Percentiles rank a stretch among this genome's conserved stretches.
These are phyloP conservation scores for Cyanistes caeruleus DNA, from an alignment of 2,113 vertebrate species.

Conservation along the genomic window DNA sequence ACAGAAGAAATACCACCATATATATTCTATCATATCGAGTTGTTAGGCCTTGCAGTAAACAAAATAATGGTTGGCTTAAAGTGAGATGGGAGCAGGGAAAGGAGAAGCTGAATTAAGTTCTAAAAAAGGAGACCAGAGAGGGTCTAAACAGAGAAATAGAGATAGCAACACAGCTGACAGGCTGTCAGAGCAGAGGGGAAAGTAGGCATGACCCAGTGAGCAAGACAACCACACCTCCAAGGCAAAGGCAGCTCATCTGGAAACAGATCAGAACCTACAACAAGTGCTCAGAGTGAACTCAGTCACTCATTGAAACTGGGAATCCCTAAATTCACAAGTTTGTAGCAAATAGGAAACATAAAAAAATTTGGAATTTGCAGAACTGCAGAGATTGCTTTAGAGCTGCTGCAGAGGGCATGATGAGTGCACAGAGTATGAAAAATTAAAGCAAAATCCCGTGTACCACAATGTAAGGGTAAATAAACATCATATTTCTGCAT, in stretches of 20 bases:
- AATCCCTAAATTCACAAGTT: conserved; percentile 11
- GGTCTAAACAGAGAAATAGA: conserved; percentile 3
- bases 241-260: background rate
- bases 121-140: background rate
- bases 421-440: background rate
- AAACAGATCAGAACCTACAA: conserved; percentile 6
- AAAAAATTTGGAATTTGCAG: background rate
- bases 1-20: background rate
- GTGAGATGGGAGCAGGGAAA: background rate
- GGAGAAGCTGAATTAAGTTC: background rate
- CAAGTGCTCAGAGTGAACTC: background rate
- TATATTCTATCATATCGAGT: background rate
- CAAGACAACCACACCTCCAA: background rate
- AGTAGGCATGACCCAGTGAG: background rate
- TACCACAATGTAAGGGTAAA: background rate
- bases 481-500: background rate
- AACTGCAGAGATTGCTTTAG: background rate
- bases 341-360: background rate
- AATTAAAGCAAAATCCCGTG: background rate
- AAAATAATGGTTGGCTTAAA: background rate
- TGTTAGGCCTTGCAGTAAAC: background rate
- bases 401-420: background rate
- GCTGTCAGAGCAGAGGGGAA: background rate
- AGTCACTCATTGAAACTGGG: background rate
- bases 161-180: background rate